Conservation (phyloP, 2,888 invertebrate genomes). For the Ormyrus nitidulus region DNA sequence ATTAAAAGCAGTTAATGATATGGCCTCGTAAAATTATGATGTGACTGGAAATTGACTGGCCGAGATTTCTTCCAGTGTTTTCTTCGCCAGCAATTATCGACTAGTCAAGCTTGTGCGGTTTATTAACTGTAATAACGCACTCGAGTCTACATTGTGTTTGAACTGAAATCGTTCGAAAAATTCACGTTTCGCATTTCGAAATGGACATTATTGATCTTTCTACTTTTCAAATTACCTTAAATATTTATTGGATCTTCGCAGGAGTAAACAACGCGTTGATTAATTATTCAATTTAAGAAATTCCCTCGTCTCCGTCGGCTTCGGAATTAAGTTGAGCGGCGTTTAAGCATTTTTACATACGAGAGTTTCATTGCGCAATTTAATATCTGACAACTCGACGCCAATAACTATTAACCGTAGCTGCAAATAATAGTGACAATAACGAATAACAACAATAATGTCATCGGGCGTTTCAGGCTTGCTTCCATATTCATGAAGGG, state of each 20-base stretch:
- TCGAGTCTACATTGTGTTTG: too few relatives aligned
- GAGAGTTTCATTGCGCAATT: neutral
- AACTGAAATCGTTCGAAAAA: too few relatives aligned
- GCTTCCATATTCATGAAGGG: constrained; percentile 54
- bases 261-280: neutral
- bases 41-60: constrained; percentile 29
- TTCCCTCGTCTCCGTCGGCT: neutral
- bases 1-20: constrained; percentile 51
- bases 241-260: neutral
- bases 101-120: too few relatives aligned
- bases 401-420: constrained; percentile 44
- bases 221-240: neutral
- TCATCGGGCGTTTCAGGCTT: constrained; percentile 37
- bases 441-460: constrained; percentile 52
- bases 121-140: too few relatives aligned
- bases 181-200: neutral
- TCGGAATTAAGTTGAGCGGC: neutral
- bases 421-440: constrained; percentile 55
- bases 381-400: constrained; percentile 11
- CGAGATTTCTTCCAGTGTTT: constrained; percentile 25
- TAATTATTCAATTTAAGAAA: neutral
- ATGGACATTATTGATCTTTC: neutral
- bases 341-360: constrained; percentile 15
- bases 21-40: constrained; percentile 49
- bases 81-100: neutral